phyloP scores from a whole-genome alignment of 2,888 invertebrate genomes.

The Itoplectis maculator region DNA sequence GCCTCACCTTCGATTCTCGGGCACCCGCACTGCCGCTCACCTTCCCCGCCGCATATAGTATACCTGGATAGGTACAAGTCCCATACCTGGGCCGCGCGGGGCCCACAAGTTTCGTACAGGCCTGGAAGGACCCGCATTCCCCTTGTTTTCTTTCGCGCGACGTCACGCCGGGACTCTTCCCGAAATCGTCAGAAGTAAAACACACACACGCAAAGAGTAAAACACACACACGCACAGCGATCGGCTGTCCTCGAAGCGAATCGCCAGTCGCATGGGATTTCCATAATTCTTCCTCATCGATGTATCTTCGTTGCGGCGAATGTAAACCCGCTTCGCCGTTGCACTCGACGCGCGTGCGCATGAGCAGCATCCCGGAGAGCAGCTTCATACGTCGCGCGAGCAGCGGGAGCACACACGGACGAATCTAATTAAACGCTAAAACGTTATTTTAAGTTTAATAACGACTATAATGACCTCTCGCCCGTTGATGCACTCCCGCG shows the following conservation, averaged over 20 bases:
- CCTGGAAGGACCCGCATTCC: slow-evolving; percentile 42
- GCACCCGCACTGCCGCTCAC: slow-evolving; percentile 67
- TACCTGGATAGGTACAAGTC: slow-evolving; percentile 71
- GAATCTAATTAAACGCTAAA: slow-evolving; percentile 83
- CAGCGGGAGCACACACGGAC: slow-evolving; percentile 66
- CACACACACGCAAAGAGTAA: neutral
- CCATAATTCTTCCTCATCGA: slow-evolving; percentile 6
- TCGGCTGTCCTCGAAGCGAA: neutral
- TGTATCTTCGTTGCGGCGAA: no score
- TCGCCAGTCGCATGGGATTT: neutral
- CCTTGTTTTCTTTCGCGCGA: slow-evolving; percentile 32
- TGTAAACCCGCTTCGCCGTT: neutral
- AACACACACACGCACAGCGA: neutral
- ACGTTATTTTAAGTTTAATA: slow-evolving; percentile 83
- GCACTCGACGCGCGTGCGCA: slow-evolving; percentile 16
- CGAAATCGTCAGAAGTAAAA: slow-evolving; percentile 24
- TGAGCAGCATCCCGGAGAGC: slow-evolving; percentile 10
- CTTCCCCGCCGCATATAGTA: slow-evolving; percentile 66
- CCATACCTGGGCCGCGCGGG: slow-evolving; percentile 67
- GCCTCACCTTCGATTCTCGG: slow-evolving; percentile 68
- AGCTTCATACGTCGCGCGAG: slow-evolving; percentile 43
- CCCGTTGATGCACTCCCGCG: slow-evolving; percentile 71
- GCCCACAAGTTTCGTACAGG: slow-evolving; percentile 53
- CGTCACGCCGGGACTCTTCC: slow-evolving; percentile 55
- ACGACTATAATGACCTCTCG: slow-evolving; percentile 82